A percentile compares a stretch with the other conserved stretches of the same genome.
Evolutionary conservation across 2,113 vertebrate genomes (phyloP).

Genomic region (Neopipo cinnamomea): DNA sequence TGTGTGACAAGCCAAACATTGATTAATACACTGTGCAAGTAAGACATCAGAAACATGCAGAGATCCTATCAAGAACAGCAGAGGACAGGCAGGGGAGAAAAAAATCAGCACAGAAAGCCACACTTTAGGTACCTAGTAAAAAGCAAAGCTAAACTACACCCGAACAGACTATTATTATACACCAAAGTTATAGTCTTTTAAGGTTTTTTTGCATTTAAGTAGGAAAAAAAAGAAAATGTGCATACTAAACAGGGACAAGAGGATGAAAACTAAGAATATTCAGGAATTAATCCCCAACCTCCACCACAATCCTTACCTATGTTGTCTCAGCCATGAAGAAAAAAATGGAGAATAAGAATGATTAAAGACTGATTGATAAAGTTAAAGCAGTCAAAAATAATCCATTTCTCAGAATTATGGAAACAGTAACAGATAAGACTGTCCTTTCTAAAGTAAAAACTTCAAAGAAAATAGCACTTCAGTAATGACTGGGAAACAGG

Average conservation of each 20-base stretch:
- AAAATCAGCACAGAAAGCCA: not conserved
- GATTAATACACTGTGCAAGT: not conserved
- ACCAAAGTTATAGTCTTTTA: not conserved
- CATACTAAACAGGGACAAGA: not conserved
- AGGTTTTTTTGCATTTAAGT: not conserved
- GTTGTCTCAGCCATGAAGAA: not conserved
- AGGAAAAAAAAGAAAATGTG: not conserved
- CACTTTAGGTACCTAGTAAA: not conserved
- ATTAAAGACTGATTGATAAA: not conserved
- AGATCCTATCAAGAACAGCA: not conserved
- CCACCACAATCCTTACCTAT: not conserved
- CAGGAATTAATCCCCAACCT: not conserved
- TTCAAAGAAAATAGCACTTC: not conserved
- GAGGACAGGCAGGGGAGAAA: not conserved
- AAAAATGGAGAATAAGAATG: not conserved
- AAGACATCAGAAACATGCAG: not conserved
- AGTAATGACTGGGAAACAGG: not conserved
- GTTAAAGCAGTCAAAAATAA: not conserved
- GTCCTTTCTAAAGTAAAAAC: not conserved
- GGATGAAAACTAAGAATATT: not conserved
- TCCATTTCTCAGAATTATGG: not conserved
- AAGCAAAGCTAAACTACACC: not conserved
- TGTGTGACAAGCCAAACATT: not conserved
- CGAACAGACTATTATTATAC: not conserved
- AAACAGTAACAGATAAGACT: not conserved